Evolutionary conservation across 1,140 invertebrate species (phyloP).

Genomic region (Dreissena polymorpha): DNA sequence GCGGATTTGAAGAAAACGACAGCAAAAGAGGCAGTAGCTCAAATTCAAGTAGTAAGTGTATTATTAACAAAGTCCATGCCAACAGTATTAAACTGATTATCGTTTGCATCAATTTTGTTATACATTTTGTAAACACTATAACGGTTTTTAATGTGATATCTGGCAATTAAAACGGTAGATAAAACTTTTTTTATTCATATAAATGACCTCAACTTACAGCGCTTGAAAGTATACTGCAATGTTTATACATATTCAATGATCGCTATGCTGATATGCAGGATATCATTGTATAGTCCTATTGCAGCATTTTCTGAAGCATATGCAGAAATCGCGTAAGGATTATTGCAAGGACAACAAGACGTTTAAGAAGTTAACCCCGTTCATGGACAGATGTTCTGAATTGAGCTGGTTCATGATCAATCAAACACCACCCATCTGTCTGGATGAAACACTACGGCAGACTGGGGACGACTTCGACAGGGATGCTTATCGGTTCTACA

Average conservation of each 20-base stretch:
- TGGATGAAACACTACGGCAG: slow-evolving; percentile 7
- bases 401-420: slow-evolving; percentile 46
- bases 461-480: slow-evolving; percentile 43
- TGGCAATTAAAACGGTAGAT: too few species aligned
- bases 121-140: too few species aligned
- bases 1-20: slow-evolving; percentile 1
- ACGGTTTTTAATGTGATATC: too few species aligned
- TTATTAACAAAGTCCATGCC: too few species aligned
- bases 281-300: neutral
- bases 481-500: slow-evolving; percentile 33
- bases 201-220: too few species aligned
- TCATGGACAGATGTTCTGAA: slow-evolving; percentile 43
- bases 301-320: slow-evolving; percentile 33
- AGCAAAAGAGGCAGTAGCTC: slow-evolving; percentile 12
- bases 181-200: too few species aligned
- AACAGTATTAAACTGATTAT: too few species aligned
- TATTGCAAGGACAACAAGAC: slow-evolving; percentile 21
- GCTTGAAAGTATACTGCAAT: too few species aligned
- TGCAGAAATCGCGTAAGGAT: slow-evolving; percentile 22
- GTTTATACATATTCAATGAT: too few species aligned
- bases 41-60: slow-evolving; percentile 37
- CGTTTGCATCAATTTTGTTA: too few species aligned
- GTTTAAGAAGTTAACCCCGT: slow-evolving; percentile 18
- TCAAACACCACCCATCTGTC: slow-evolving; percentile 16
- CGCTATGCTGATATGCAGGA: too few species aligned